Evolutionary conservation across 1,140 invertebrate species (phyloP).

Genomic region (Globodera ellingtonae): DNA sequence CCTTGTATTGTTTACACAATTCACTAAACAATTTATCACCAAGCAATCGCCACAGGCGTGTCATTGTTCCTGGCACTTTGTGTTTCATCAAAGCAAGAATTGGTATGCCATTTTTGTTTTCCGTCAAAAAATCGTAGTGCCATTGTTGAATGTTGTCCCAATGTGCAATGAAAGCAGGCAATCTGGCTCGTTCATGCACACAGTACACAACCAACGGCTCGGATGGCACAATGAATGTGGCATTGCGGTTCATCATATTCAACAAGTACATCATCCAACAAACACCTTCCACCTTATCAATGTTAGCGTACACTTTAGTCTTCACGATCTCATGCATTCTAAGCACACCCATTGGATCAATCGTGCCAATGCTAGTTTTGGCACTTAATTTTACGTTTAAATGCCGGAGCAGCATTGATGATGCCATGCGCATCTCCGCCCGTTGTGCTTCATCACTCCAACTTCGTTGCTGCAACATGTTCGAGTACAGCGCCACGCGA

Average conservation of each 20-base stretch:
- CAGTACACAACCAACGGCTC: not conserved
- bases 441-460: not conserved
- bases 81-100: not conserved
- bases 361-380: not conserved
- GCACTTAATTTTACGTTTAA: not conserved
- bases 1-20: not conserved
- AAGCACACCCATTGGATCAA: not conserved
- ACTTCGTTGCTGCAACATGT: not conserved
- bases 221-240: not conserved
- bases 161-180: not conserved
- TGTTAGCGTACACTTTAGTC: not conserved
- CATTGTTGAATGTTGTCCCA: not conserved
- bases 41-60: not conserved
- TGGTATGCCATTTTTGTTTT: not conserved
- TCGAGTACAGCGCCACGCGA: not conserved
- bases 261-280: not conserved
- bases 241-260: not conserved
- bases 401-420: not conserved
- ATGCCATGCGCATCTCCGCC: not conserved
- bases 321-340: not conserved
- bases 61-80: not conserved
- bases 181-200: not conserved
- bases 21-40: not conserved
- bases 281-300: not conserved
- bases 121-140: not conserved